phyloP scores from a whole-genome alignment of 2,797 vertebrate genomes.

The Petrocephalus sullivani region DNA sequence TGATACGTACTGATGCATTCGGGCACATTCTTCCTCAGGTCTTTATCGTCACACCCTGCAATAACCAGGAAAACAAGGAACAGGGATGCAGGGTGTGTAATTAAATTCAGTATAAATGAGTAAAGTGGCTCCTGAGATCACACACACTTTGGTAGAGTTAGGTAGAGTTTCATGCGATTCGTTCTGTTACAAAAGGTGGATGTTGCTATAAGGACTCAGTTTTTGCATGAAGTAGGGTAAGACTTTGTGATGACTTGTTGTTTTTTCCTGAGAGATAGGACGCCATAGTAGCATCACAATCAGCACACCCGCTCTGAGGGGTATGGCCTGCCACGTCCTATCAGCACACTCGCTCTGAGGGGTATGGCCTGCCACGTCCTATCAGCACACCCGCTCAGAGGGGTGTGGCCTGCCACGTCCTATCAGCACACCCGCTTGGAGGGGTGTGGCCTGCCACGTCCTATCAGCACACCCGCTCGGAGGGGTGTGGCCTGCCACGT shows the following conservation, averaged over 20 bases:
- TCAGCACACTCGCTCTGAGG: not conserved
- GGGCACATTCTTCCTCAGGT: constrained; percentile 53
- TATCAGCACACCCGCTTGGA: not conserved
- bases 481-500: too few relatives aligned
- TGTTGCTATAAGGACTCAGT: not conserved
- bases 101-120: constrained; percentile 1
- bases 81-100: not conserved
- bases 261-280: not conserved
- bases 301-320: not conserved
- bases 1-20: constrained; percentile 59
- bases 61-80: constrained; percentile 16
- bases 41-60: constrained; percentile 62
- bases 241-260: not conserved
- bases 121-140: not conserved
- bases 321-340: too few relatives aligned
- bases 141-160: not conserved
- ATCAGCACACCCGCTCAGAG: not conserved
- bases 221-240: not conserved
- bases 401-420: too few relatives aligned
- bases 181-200: not conserved
- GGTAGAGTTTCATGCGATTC: not conserved
- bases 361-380: too few relatives aligned
- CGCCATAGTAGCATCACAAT: too few relatives aligned
- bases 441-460: too few relatives aligned
- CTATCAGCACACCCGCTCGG: not conserved